Base-by-base conservation (phyloP, 1,140 invertebrate genomes). In the Scaptomyza montana region DNA sequence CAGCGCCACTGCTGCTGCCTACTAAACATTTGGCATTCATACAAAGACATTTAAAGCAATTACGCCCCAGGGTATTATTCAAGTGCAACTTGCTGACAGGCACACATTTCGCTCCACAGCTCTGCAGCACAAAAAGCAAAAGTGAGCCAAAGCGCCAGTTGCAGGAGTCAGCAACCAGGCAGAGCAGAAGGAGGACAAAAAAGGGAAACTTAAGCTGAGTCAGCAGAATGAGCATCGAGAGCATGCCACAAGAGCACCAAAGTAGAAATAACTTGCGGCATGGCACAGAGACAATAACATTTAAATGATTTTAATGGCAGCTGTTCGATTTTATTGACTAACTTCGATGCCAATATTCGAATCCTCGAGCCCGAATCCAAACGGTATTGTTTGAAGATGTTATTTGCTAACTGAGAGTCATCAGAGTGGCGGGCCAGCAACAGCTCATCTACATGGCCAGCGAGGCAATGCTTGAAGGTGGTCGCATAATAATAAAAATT, bases 271-370 rank as follows among this genome's bases (percentile, higher is more conserved):
- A 82, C 84, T 78, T 77, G 74, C 50, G 64, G 78, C 68, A 61
- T 68, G 65, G 46, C 71, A 70, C 65, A 78, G 74, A 89, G 84
- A 89, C 84, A 89, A 89, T 89, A 89, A 89, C 84, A 89, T 89
- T 89, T 89, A 89, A 89, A 89, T 89, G 84, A 89, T 89, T 89
- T 89, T 89, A 89, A 89, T 89, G 84, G 84, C 84, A 89, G 84
- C 80, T 89, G 84, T 89, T 89, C 84, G 85, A 89, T 89, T 89
- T 89, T 89, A 89, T 89, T 89, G 84, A 89, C 84, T 89, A 64
- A 63, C 61, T 50, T 39, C 12, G 33, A 8, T 5, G 45, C 2
- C 19, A 49, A 47, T 53, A 10, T 25, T 16, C 3, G 21, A 41
- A 33, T 63, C 13, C 57, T 43, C 19, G 13, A 9, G 39, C 39